Base-by-base conservation (phyloP, 92 coral and sea anemone genomes). In the Ricordea florida region DNA sequence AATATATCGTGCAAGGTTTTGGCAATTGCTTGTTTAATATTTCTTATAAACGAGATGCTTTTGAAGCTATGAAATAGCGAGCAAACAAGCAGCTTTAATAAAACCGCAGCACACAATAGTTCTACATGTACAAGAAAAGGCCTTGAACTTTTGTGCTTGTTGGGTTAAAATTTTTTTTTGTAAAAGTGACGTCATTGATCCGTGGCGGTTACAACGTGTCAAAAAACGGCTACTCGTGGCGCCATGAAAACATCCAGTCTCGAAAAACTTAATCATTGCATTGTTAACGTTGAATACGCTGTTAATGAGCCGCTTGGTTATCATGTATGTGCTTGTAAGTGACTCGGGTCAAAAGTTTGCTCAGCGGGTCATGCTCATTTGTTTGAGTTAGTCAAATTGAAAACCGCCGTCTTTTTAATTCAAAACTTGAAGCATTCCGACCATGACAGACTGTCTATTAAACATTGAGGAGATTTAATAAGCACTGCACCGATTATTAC, bases 351-450 rank as follows among this genome's bases (percentile, higher is more conserved):
- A 28, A n/a, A n/a, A 17, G 32, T 70, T 55, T 53, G 65, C 48
- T 51, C 13, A 35, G 16, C 26, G 58, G 35, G 52, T 50, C 40
- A 21, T 37, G 30, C 14, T 55, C 51, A 51, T 55, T 69, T 17
- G 51, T 53, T 38, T 2, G 30, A 21, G n/a, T n/a, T n/a, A n/a
- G n/a, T n/a, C n/a, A n/a, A n/a, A n/a, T 13, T 34, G n/a, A 37
- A 69, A 28, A 10, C 74, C 74, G 74, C 61, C 26, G 74, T 67
- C 60, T 58, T 13, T 8, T 36, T 18, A 26, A 37, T 69, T 69
- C 47, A 45, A 23, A 52, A 36, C 50, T 20, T 10, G 27, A 14
- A 7, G 11, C 20, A 69, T 52, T 40, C 37, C 53, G 2, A 35
- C 17, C 35, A 35, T 68, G 62, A 68, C 65, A 53, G 52, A 35